These are phyloP conservation scores for Uropsilus gracilis DNA, from an alignment of 2,113 vertebrate species.

Conservation along the genomic window DNA sequence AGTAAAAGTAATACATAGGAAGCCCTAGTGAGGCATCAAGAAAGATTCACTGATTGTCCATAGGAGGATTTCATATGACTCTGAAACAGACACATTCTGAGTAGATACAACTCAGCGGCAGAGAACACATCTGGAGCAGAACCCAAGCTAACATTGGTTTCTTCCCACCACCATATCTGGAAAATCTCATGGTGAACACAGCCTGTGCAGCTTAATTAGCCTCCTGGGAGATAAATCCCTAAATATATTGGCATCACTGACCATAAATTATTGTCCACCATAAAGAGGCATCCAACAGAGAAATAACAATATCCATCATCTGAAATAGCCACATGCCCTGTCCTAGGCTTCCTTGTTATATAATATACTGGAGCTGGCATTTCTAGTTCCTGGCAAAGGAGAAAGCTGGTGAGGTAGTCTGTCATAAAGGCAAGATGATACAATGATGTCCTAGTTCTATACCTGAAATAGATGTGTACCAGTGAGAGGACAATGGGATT, in stretches of 20 bases:
- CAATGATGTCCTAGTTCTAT: not conserved
- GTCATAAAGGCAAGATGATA: not conserved
- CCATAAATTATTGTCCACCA: not conserved
- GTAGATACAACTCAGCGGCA: not conserved
- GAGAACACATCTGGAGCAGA: not conserved
- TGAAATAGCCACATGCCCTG: not conserved
- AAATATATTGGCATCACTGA: not conserved
- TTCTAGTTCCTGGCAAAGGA: not conserved
- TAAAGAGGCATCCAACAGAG: not conserved
- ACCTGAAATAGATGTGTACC: not conserved
- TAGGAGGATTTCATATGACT: not conserved
- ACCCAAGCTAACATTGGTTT: not conserved
- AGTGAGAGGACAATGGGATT: not conserved
- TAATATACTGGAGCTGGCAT: not conserved
- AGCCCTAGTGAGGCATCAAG: not conserved
- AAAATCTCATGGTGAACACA: not conserved
- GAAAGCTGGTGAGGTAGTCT: not conserved
- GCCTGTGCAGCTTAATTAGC: not conserved
- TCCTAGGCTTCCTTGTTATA: not conserved
- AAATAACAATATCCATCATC: not conserved
- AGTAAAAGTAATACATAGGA: not conserved
- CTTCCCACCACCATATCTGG: not conserved
- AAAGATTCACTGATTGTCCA: not conserved
- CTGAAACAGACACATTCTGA: not conserved
- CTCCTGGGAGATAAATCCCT: not conserved